Evolutionary conservation across 1,140 invertebrate species (phyloP).

Genomic region (Pinna nobilis): DNA sequence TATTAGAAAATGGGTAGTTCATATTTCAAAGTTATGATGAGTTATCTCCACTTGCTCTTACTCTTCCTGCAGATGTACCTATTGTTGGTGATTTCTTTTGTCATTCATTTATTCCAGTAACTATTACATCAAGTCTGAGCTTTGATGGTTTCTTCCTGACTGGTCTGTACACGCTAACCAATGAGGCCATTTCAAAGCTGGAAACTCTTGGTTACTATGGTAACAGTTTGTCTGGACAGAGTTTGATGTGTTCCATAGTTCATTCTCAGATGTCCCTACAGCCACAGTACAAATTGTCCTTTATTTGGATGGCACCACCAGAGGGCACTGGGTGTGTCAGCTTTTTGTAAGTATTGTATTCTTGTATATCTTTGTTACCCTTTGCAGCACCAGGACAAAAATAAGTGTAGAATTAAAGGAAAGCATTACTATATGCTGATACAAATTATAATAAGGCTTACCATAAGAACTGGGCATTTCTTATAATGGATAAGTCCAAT

Average conservation of each 20-base stretch:
- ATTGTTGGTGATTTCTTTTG: neutral
- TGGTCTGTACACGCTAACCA: conserved; percentile 70
- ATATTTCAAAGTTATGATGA: too few relatives aligned
- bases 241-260: conserved; percentile 72
- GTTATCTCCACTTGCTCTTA: neutral
- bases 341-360: conserved; percentile 74
- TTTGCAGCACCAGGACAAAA: too few relatives aligned
- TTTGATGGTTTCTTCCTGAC: conserved; percentile 76
- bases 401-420: too few relatives aligned
- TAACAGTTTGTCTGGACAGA: conserved; percentile 56
- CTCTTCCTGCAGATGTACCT: neutral
- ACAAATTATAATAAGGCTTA: too few relatives aligned
- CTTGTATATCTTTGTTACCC: too few relatives aligned
- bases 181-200: conserved; percentile 50
- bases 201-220: conserved; percentile 31
- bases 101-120: conserved; percentile 53
- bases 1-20: too few relatives aligned
- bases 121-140: conserved; percentile 64
- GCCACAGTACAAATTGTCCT: conserved; percentile 66
- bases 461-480: too few relatives aligned
- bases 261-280: conserved; percentile 66
- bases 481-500: too few relatives aligned
- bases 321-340: conserved; percentile 75
- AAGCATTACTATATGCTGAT: too few relatives aligned
- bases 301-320: conserved; percentile 75